These are phyloP conservation scores for Perithous albicinctus DNA, from an alignment of 2,888 invertebrate species.

Conservation along the genomic window DNA sequence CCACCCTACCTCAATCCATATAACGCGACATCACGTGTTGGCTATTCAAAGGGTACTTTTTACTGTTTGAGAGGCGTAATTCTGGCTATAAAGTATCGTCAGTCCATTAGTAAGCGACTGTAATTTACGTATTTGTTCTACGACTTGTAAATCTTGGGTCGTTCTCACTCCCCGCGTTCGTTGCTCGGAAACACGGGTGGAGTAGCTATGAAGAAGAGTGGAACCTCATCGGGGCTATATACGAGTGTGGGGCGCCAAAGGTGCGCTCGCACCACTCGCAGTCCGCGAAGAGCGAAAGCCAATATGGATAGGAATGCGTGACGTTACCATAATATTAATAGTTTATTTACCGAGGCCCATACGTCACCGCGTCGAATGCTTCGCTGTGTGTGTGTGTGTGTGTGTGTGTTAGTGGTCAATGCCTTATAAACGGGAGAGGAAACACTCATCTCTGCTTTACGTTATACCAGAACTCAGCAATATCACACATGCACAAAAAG, in stretches of 20 bases:
- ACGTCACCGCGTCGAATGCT: constrained; percentile 79
- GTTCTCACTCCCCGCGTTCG: constrained; percentile 42
- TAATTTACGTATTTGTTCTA: constrained; percentile 85
- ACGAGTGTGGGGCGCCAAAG: constrained; percentile 76
- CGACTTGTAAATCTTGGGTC: constrained; percentile 81
- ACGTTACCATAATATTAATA: constrained; percentile 85
- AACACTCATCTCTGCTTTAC: constrained; percentile 41
- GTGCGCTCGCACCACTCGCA: constrained; percentile 67
- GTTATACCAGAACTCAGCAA: constrained; percentile 13
- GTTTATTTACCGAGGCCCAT: constrained; percentile 84
- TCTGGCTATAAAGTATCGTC: constrained; percentile 12
- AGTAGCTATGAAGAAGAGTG: constrained; percentile 22
- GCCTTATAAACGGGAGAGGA: constrained; percentile 55
- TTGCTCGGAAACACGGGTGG: constrained; percentile 35
- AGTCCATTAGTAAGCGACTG: constrained; percentile 80
- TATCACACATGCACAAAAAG: constrained; percentile 32
- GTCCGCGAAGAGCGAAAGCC: constrained; percentile 76
- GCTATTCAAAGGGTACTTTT: constrained; percentile 1
- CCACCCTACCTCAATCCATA: too few species aligned
- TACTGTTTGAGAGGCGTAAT: constrained; percentile 12
- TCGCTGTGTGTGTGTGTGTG: constrained; percentile 55
- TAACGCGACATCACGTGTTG: neutral
- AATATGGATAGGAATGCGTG: constrained; percentile 85
- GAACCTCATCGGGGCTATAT: neutral
- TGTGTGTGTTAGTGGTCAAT: too few species aligned